phyloP scores from a whole-genome alignment of 2,888 invertebrate species.

The Fragum sueziense region DNA sequence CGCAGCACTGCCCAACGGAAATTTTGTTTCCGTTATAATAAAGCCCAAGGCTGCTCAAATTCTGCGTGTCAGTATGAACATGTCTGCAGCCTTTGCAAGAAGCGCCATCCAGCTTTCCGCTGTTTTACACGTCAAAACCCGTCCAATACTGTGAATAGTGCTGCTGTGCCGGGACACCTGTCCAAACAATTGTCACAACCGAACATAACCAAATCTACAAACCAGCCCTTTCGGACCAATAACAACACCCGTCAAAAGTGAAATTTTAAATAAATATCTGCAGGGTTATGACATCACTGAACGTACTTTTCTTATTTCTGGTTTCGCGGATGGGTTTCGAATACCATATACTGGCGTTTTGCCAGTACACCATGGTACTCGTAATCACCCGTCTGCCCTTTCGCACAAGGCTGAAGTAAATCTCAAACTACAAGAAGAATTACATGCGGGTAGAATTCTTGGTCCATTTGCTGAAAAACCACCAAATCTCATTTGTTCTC shows the following conservation, averaged over 20 bases:
- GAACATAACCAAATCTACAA: background rate
- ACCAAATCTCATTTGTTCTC: conserved; percentile 38
- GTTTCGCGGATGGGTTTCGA: background rate
- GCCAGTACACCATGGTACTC: background rate
- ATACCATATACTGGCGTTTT: background rate
- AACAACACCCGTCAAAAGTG: conserved; percentile 33
- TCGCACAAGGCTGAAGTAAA: conserved; percentile 22
- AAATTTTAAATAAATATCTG: conserved; percentile 2
- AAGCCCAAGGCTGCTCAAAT: conserved; percentile 19
- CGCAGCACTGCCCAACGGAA: background rate
- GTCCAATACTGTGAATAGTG: background rate
- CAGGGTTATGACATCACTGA: background rate
- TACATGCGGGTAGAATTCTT: conserved; percentile 14
- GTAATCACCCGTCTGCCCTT: conserved; percentile 31
- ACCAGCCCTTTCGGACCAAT: background rate
- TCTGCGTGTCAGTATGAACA: conserved; percentile 10
- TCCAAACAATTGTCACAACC: too few relatives aligned
- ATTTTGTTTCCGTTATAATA: conserved; percentile 22
- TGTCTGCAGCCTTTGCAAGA: conserved; percentile 11
- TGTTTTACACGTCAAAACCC: background rate
- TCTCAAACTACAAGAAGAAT: conserved; percentile 34
- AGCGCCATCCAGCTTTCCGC: background rate
- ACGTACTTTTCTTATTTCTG: background rate
- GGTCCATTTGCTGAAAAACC: conserved; percentile 33
- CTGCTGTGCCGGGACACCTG: background rate